These are phyloP conservation scores for Epirrhoe tristata DNA, from an alignment of 2,888 invertebrate genomes.

Conservation along the genomic window DNA sequence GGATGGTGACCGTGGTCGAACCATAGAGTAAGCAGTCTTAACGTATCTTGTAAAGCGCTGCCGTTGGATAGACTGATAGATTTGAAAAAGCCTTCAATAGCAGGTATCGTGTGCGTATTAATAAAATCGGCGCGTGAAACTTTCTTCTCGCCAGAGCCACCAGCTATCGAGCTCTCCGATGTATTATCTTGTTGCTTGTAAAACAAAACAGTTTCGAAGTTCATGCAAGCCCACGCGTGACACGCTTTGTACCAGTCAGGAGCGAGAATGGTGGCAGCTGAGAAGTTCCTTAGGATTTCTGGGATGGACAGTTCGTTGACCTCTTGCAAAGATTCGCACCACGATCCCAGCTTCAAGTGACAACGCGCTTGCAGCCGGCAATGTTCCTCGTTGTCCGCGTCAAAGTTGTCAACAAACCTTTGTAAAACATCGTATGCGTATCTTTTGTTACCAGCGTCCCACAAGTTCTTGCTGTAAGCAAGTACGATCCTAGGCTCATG, in stretches of 20 bases:
- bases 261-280: conserved; percentile 93
- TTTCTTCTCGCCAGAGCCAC: conserved; percentile 77
- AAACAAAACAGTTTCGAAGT: conserved; percentile 95
- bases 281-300: conserved; percentile 90
- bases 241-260: conserved; percentile 98
- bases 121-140: conserved; percentile 75
- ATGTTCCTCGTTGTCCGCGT: conserved; percentile 82
- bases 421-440: conserved; percentile 92
- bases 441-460: conserved; percentile 92
- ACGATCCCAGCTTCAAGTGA: conserved; percentile 96
- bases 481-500: conserved; percentile 95
- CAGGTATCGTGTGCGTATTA: conserved; percentile 91
- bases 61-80: conserved; percentile 96
- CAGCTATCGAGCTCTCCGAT: conserved; percentile 76
- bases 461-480: conserved; percentile 98
- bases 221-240: conserved; percentile 99
- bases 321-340: conserved; percentile 96
- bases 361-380: conserved; percentile 90
- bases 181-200: conserved; percentile 83
- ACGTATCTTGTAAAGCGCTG: conserved; percentile 97
- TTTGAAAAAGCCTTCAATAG: conserved; percentile 97
- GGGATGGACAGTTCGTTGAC: conserved; percentile 92
- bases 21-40: conserved; percentile 97
- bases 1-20: conserved; percentile 98
- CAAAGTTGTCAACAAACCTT: conserved; percentile 88